Percentiles rank a stretch among this genome's conserved stretches.
phyloP scores from a whole-genome alignment of 2,797 vertebrate genomes.

The Onychomys torridus region DNA sequence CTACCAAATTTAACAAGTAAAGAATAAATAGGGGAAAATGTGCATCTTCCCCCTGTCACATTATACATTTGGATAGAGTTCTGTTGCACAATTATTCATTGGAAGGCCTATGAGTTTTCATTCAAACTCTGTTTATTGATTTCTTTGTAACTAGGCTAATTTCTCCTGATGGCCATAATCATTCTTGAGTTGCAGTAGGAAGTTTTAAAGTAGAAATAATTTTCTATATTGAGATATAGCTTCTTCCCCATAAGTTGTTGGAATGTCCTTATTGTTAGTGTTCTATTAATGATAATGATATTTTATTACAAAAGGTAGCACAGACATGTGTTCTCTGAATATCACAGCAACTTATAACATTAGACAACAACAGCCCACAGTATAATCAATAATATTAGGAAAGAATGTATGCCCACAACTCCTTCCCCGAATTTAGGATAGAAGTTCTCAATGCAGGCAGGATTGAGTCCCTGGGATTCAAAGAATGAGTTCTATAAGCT shows the following conservation, averaged over 20 bases:
- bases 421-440: background rate
- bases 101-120: background rate
- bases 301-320: background rate
- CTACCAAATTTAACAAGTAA: background rate
- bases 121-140: background rate
- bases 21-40: background rate
- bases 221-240: background rate
- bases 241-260: background rate
- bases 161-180: background rate
- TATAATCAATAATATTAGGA: conserved; percentile 1
- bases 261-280: background rate
- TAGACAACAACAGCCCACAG: background rate
- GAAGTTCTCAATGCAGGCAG: background rate
- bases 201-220: background rate
- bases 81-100: background rate
- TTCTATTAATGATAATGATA: background rate
- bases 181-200: background rate
- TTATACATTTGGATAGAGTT: background rate
- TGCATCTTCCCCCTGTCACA: background rate
- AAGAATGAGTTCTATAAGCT: background rate
- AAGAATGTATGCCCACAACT: background rate
- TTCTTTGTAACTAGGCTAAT: background rate
- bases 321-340: conserved; percentile 20
- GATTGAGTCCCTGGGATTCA: background rate
- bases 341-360: background rate